phyloP scores from a whole-genome alignment of 2,113 vertebrate genomes.

The Callorhinus ursinus region DNA sequence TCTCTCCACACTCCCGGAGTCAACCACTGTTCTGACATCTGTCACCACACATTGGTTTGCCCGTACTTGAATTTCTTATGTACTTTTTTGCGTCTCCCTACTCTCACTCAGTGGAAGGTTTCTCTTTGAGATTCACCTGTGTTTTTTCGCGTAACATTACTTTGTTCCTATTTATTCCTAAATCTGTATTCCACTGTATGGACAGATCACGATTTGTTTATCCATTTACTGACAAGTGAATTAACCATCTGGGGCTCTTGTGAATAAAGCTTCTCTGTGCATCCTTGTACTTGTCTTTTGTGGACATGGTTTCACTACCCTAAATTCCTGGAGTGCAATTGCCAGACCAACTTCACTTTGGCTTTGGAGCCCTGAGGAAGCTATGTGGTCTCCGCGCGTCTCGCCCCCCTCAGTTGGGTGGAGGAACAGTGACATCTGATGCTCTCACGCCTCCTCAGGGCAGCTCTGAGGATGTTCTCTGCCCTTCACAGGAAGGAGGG shows the following conservation, averaged over 20 bases:
- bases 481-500: neutral
- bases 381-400: fast-evolving
- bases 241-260: neutral
- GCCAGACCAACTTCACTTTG: neutral
- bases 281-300: neutral
- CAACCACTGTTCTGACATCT: neutral
- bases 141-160: neutral
- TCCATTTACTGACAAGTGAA: neutral
- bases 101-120: neutral
- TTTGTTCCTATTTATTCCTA: neutral
- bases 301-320: neutral
- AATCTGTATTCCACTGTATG: neutral
- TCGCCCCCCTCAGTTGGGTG: neutral
- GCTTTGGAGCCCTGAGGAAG: neutral
- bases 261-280: neutral
- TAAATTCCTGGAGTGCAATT: neutral
- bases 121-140: neutral
- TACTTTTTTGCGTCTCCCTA: neutral
- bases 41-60: neutral
- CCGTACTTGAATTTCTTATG: neutral
- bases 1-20: neutral
- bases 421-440: neutral
- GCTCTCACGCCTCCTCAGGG: neutral
- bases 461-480: neutral
- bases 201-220: neutral